These are phyloP conservation scores for Perodicticus potto DNA, from an alignment of 2,797 vertebrate genomes.

Conservation along the genomic window DNA sequence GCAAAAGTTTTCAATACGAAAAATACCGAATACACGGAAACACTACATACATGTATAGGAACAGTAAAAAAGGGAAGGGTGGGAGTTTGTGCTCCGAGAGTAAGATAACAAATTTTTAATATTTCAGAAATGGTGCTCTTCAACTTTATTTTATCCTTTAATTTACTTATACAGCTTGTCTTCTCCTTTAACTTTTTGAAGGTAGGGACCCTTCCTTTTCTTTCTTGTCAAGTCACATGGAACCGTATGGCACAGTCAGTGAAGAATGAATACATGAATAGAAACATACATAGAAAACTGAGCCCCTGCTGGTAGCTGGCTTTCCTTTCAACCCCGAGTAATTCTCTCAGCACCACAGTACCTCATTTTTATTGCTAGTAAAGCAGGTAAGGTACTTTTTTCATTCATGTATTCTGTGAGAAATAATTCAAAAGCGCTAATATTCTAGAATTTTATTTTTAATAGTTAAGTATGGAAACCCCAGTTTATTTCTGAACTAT, in stretches of 20 bases:
- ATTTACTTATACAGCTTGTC: conserved; percentile 21
- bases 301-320: neutral
- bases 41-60: neutral
- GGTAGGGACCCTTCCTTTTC: neutral
- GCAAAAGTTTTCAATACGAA: neutral
- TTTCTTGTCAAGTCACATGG: conserved; percentile 1
- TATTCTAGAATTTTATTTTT: conserved; percentile 28
- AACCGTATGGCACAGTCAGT: neutral
- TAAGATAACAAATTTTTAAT: neutral
- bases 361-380: neutral
- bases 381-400: neutral
- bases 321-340: neutral
- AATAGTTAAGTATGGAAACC: conserved; percentile 19
- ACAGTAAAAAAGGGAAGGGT: neutral
- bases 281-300: conserved; percentile 10
- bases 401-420: neutral
- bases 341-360: neutral
- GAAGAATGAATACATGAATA: conserved; percentile 50
- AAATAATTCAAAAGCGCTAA: conserved; percentile 40
- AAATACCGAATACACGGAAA: neutral
- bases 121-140: neutral
- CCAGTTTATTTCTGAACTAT: conserved; percentile 12
- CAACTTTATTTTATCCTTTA: neutral
- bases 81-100: neutral
- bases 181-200: conserved; percentile 1